A percentile compares a stretch with the other conserved stretches of the same genome.
Evolutionary conservation across 2,888 invertebrate genomes (phyloP).

Genomic region (Zonitis immaculata): DNA sequence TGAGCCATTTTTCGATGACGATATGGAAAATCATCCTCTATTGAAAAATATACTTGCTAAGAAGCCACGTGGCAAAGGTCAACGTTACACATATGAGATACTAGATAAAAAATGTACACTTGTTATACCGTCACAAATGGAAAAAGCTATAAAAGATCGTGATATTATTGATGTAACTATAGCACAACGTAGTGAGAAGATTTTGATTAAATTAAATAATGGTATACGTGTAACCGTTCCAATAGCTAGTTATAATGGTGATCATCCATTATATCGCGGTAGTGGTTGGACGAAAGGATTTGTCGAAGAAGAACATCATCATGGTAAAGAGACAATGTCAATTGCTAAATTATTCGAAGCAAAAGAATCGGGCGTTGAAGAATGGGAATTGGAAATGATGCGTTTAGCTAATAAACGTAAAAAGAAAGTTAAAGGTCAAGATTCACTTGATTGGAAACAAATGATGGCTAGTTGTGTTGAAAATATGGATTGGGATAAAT

Average conservation of each 20-base stretch:
- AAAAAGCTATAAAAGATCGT: constrained; percentile 69
- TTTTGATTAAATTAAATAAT: constrained; percentile 63
- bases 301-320: constrained; percentile 44
- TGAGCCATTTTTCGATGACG: constrained; percentile 42
- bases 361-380: constrained; percentile 44
- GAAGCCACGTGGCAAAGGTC: constrained; percentile 54
- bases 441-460: constrained; percentile 39
- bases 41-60: constrained; percentile 50
- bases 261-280: constrained; percentile 39
- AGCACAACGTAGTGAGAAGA: constrained; percentile 68
- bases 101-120: constrained; percentile 66
- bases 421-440: constrained; percentile 43
- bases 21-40: constrained; percentile 40
- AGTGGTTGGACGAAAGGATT: constrained; percentile 53
- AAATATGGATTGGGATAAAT: constrained; percentile 56
- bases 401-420: constrained; percentile 42
- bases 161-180: constrained; percentile 72
- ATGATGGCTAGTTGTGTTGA: constrained; percentile 58
- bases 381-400: constrained; percentile 47
- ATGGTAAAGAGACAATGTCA: constrained; percentile 48
- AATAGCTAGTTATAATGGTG: constrained; percentile 38
- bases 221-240: constrained; percentile 68
- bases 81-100: constrained; percentile 66
- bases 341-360: constrained; percentile 60
- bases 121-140: constrained; percentile 67